These are phyloP conservation scores for Chaetorhynchus papuensis DNA, from an alignment of 2,113 vertebrate genomes.

Conservation along the genomic window DNA sequence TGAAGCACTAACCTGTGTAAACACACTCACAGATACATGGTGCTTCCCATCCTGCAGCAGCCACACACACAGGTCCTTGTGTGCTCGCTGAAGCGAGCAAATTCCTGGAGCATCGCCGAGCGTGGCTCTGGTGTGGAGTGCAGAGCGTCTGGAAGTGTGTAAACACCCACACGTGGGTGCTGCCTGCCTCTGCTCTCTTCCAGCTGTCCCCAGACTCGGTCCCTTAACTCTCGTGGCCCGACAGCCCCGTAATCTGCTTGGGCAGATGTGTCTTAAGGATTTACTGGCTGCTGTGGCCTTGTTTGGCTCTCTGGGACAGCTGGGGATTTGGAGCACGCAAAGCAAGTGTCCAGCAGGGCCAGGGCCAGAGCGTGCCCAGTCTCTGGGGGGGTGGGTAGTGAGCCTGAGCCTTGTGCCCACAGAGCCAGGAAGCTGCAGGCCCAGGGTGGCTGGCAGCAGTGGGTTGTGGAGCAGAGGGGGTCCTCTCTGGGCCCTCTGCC, in stretches of 20 bases:
- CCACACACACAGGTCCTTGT: neutral
- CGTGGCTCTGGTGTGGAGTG: accelerated
- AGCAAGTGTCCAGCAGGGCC: neutral
- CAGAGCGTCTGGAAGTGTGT: neutral
- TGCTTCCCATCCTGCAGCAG: neutral
- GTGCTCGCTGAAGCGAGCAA: accelerated
- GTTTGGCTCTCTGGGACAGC: neutral
- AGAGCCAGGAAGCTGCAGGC: neutral
- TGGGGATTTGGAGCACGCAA: neutral
- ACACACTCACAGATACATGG: accelerated
- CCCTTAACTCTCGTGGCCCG: accelerated
- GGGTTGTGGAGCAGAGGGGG: neutral
- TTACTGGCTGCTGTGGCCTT: neutral
- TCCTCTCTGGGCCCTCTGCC: neutral
- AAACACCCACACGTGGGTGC: neutral
- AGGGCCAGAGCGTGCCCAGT: accelerated
- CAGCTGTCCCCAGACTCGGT: neutral
- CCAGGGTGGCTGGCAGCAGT: neutral
- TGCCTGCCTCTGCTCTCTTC: neutral
- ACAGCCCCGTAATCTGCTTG: neutral
- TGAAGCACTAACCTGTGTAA: neutral
- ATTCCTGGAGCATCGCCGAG: accelerated
- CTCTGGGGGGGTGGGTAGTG: neutral
- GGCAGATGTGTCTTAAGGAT: conserved; percentile 30
- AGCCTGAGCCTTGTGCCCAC: neutral